phyloP scores from a whole-genome alignment of 2,797 vertebrate species.

The Gambusia yucatana region DNA sequence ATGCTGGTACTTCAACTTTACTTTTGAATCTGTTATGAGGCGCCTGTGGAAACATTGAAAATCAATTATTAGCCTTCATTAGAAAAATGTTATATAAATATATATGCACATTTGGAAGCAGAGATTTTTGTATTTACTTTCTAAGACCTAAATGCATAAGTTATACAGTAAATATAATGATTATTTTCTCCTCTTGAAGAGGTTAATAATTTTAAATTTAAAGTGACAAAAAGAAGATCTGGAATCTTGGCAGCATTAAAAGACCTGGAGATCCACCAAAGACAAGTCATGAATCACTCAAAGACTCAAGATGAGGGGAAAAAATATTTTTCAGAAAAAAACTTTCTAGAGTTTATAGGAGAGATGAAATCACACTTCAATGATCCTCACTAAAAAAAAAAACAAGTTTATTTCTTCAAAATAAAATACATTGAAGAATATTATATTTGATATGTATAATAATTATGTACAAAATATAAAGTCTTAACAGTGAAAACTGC shows the following conservation, averaged over 20 bases:
- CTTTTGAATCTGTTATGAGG: slow-evolving; percentile 99
- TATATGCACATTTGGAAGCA: not conserved
- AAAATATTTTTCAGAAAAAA: not conserved
- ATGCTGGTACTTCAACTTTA: slow-evolving; percentile 99
- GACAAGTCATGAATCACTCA: not conserved
- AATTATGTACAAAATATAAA: not conserved
- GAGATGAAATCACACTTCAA: not conserved
- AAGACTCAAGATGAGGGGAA: not conserved
- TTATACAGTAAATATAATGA: not conserved
- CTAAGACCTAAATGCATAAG: not conserved
- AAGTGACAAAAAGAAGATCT: not conserved
- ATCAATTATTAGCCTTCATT: slow-evolving; percentile 45
- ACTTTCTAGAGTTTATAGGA: not conserved
- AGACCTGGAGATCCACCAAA: not conserved
- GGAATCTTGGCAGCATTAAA: not conserved
- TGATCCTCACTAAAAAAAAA: not conserved
- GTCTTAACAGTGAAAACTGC: not conserved
- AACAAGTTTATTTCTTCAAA: too few species aligned
- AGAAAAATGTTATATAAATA: not conserved
- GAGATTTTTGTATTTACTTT: not conserved
- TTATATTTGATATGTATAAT: too few species aligned
- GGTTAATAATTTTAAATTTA: not conserved
- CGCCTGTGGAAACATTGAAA: slow-evolving; percentile 83
- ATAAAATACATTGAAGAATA: not conserved
- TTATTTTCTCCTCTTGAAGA: not conserved